Percentiles rank a stretch among this genome's conserved stretches.
phyloP scores from a whole-genome alignment of 2,888 invertebrate genomes.

The Cheilosia variabilis region DNA sequence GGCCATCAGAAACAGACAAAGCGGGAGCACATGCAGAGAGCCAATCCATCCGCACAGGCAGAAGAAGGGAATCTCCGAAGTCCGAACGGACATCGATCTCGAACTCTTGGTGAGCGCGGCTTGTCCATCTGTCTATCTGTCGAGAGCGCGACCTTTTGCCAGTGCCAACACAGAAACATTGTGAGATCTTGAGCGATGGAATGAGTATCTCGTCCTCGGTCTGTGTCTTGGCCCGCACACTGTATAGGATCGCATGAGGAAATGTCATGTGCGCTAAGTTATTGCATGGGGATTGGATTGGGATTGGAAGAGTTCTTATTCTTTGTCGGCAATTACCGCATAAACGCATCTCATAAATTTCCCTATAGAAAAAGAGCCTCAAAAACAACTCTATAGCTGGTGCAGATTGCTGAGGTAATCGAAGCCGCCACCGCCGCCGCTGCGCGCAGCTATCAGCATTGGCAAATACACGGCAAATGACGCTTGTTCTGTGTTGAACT shows the following conservation, averaged over 20 bases:
- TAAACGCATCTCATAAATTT: slow-evolving; percentile 75
- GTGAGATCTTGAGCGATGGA: slow-evolving; percentile 72
- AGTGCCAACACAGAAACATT: slow-evolving; percentile 65
- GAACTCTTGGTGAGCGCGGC: slow-evolving; percentile 30
- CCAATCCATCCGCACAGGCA: slow-evolving; percentile 35
- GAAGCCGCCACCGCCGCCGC: slow-evolving; percentile 41
- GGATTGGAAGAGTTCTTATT: slow-evolving; percentile 71
- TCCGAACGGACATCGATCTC: slow-evolving; percentile 54
- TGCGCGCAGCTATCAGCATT: slow-evolving; percentile 40
- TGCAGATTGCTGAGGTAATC: slow-evolving; percentile 44
- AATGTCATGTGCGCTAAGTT: slow-evolving; percentile 74
- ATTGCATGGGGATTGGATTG: slow-evolving; percentile 63
- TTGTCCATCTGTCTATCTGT: slow-evolving; percentile 75
- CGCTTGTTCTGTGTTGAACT: slow-evolving; percentile 49
- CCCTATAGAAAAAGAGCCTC: slow-evolving; percentile 43
- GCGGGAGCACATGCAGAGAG: slow-evolving; percentile 8
- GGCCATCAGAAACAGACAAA: not conserved
- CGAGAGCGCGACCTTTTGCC: slow-evolving; percentile 71
- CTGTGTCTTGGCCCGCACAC: slow-evolving; percentile 7
- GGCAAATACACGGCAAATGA: slow-evolving; percentile 44
- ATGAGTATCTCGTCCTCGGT: slow-evolving; percentile 53
- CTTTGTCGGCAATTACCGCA: slow-evolving; percentile 75
- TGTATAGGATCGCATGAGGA: slow-evolving; percentile 61
- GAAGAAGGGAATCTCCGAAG: not conserved
- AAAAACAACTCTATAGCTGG: slow-evolving; percentile 18